Evolutionary conservation across 1,140 invertebrate species (phyloP).

Genomic region (Conopomorpha cramerella): DNA sequence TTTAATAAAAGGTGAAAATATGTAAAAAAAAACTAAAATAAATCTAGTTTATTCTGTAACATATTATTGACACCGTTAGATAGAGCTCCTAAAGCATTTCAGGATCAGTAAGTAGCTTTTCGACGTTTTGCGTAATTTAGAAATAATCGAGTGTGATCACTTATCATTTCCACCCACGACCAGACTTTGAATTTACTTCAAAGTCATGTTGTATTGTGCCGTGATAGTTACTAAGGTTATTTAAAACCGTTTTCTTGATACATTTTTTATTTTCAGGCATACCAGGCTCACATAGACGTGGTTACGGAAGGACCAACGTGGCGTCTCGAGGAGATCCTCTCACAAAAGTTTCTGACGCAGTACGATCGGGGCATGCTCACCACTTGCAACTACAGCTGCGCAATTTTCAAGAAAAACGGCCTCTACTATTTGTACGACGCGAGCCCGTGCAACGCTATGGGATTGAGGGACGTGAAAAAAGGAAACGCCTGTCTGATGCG

Average conservation of each 20-base stretch:
- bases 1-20: too few relatives aligned
- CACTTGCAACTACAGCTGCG: constrained; percentile 54
- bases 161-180: too few relatives aligned
- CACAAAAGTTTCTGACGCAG: constrained; percentile 31
- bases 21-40: too few relatives aligned
- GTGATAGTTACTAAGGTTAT: too few relatives aligned
- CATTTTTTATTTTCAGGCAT: constrained; percentile 22
- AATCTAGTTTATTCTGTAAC: too few relatives aligned
- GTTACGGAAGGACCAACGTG: constrained; percentile 36
- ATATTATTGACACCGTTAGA: too few relatives aligned
- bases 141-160: too few relatives aligned
- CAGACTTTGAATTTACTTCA: too few relatives aligned
- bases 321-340: constrained; percentile 33
- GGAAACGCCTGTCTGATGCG: constrained; percentile 53
- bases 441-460: constrained; percentile 52
- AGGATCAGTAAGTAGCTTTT: too few relatives aligned
- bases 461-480: constrained; percentile 31
- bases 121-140: too few relatives aligned
- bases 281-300: constrained; percentile 35
- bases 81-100: too few relatives aligned
- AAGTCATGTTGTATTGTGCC: too few relatives aligned
- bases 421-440: constrained; percentile 58
- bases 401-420: constrained; percentile 49
- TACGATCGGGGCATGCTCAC: constrained; percentile 55
- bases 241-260: constrained; percentile 3